Conservation (phyloP, 2,888 invertebrate species). For the Tetragonisca angustula region DNA sequence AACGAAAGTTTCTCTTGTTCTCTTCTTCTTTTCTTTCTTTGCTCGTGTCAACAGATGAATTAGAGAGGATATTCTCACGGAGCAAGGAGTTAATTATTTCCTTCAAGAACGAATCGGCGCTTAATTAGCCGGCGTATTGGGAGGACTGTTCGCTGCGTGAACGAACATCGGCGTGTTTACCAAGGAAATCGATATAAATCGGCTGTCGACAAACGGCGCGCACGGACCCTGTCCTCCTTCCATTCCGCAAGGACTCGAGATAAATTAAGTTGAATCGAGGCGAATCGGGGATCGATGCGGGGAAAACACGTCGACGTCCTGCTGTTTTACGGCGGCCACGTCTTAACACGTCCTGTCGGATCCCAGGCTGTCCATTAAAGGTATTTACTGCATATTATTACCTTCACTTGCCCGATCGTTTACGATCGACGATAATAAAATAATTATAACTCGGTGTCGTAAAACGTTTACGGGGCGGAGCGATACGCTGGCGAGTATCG, state of each 20-base stretch:
- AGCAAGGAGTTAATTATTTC: neutral
- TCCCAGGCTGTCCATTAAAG: constrained; percentile 77
- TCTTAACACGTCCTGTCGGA: constrained; percentile 71
- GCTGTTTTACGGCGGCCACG: constrained; percentile 70
- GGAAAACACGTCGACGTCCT: constrained; percentile 49
- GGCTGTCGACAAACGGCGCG: constrained; percentile 9
- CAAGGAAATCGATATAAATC: constrained; percentile 48
- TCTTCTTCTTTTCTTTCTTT: too few species aligned
- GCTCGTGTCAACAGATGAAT: neutral
- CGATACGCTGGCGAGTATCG: constrained; percentile 11
- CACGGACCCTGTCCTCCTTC: constrained; percentile 9
- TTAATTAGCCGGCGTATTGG: constrained; percentile 2
- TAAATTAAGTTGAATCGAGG: constrained; percentile 59
- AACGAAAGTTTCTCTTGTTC: too few species aligned
- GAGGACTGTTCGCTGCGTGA: neutral
- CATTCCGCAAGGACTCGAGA: constrained; percentile 30
- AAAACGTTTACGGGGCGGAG: constrained; percentile 65
- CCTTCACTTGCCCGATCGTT: constrained; percentile 79
- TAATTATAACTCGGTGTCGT: constrained; percentile 81
- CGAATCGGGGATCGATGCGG: constrained; percentile 63
- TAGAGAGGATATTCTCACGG: neutral
- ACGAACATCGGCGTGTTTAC: constrained; percentile 18
- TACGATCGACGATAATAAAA: constrained; percentile 82
- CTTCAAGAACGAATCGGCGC: neutral
- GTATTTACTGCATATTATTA: constrained; percentile 81